Evolutionary conservation across 2,888 invertebrate species (phyloP).

Genomic region (Pimpla rufipes): DNA sequence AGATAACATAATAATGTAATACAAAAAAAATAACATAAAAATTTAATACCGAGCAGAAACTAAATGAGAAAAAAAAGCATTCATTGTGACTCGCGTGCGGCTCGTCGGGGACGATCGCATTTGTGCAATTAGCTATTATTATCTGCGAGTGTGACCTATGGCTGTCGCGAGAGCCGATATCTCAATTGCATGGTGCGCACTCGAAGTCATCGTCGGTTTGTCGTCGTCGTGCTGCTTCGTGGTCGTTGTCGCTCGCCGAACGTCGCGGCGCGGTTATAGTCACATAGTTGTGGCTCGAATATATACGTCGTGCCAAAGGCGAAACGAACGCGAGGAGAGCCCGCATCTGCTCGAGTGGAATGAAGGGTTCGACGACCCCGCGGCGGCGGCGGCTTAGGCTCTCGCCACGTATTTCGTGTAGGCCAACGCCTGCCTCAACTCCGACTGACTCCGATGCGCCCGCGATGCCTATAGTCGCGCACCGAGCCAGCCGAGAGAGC

Average conservation of each 20-base stretch:
- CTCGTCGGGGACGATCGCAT: slow-evolving; percentile 57
- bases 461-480: background rate
- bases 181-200: slow-evolving; percentile 56
- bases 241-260: slow-evolving; percentile 28
- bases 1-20: background rate
- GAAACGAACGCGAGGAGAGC: slow-evolving; percentile 48
- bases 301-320: slow-evolving; percentile 51
- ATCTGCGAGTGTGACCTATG: slow-evolving; percentile 63
- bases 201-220: background rate
- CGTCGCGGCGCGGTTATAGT: slow-evolving; percentile 13
- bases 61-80: slow-evolving; percentile 6
- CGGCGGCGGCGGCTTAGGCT: slow-evolving; percentile 46
- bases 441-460: slow-evolving; percentile 25
- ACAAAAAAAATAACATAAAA: slow-evolving; percentile 21
- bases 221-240: slow-evolving; percentile 38
- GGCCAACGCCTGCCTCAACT: slow-evolving; percentile 63
- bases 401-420: slow-evolving; percentile 68
- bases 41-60: slow-evolving; percentile 19
- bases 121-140: slow-evolving; percentile 68
- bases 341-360: slow-evolving; percentile 68
- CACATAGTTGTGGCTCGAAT: slow-evolving; percentile 52
- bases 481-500: too few relatives aligned
- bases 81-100: slow-evolving; percentile 31
- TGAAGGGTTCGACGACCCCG: slow-evolving; percentile 67
- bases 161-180: slow-evolving; percentile 64